Evolutionary conservation across 1,140 invertebrate species (phyloP), one percentile per base, ranked within the genome.

Genomic region (Tigriopus japonicus): DNA sequence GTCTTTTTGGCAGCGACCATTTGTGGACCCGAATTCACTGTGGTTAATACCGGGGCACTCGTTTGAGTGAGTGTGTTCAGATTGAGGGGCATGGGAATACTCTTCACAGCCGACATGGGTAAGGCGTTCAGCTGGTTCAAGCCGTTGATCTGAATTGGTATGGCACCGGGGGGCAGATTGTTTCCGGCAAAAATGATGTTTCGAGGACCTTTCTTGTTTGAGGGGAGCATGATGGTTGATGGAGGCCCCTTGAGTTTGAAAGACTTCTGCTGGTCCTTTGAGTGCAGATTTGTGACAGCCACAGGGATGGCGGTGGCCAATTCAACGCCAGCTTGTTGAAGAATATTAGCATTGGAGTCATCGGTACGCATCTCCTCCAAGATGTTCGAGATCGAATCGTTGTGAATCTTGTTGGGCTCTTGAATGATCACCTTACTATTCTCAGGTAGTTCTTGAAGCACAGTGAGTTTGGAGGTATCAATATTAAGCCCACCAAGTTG

Each of bases 361-460:
- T 28, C 58, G 1, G 14, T 28, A 7, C 49, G 43, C 42, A 59
- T 59, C 7, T 49, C 42, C 58, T 59, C 41, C 42, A 59, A 28
- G 17, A 59, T 59, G 24, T 19, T 49, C 23, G 15, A 23, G 24
- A 59, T 59, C 23, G 13, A 17, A 28, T 52, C 41, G 19, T 17
- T 28, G 13, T 42, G 13, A 12, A 42, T 42, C 12, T 49, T n/a
- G n/a, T 49, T 59, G 17, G 42, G n/a, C 41, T 59, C 58, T 28
- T 59, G 58, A 28, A 59, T 42, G 19, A 59, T 45, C n/a, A 59
- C 17, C 24, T 49, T 59, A 28, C 42, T 21, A 13, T 49, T 45
- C n/a, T 59, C 58, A n/a, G 58, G 58, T 49, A 59, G 15, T 28
- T 59, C 58, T 42, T 58, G 52, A 6, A 54, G 24, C 14, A 54